Percentiles rank a stretch among this genome's conserved stretches.
These are phyloP conservation scores for Heliconius aoede DNA, from an alignment of 2,888 invertebrate species.

Conservation along the genomic window DNA sequence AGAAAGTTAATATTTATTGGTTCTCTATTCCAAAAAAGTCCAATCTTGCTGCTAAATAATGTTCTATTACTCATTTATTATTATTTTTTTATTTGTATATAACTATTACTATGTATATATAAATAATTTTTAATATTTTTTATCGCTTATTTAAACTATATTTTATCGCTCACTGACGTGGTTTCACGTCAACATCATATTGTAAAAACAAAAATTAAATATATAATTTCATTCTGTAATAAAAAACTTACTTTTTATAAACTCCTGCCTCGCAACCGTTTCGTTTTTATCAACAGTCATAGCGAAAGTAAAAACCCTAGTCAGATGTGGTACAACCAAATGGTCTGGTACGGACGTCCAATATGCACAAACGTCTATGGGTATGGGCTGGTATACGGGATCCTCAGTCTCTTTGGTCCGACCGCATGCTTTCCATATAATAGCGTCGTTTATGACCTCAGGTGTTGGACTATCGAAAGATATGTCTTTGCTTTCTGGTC, in stretches of 20 bases:
- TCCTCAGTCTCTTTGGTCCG: constrained; percentile 73
- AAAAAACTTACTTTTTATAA: constrained; percentile 67
- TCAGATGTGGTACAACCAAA: constrained; percentile 74
- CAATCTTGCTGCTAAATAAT: too few species aligned
- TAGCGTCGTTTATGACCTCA: constrained; percentile 67
- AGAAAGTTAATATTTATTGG: too few species aligned
- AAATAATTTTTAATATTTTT: too few species aligned
- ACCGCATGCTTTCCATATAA: constrained; percentile 73
- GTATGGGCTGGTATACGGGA: constrained; percentile 65
- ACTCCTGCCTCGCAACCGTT: constrained; percentile 72
- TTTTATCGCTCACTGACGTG: background rate
- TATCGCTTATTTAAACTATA: background rate
- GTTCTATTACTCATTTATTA: too few species aligned
- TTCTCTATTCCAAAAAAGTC: too few species aligned
- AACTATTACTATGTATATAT: too few species aligned
- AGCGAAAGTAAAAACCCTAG: constrained; percentile 78
- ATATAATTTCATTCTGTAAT: background rate
- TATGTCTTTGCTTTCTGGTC: constrained; percentile 71
- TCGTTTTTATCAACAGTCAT: constrained; percentile 81
- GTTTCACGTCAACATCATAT: background rate
- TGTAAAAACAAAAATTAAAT: background rate
- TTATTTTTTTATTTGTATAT: too few species aligned
- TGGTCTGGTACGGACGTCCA: constrained; percentile 80
- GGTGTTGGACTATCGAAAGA: constrained; percentile 68
- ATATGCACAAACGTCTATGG: constrained; percentile 71